Evolutionary conservation across 2,797 vertebrate genomes (phyloP), one percentile per base, ranked within the genome.

Genomic region (Macroramphosus scolopax): DNA sequence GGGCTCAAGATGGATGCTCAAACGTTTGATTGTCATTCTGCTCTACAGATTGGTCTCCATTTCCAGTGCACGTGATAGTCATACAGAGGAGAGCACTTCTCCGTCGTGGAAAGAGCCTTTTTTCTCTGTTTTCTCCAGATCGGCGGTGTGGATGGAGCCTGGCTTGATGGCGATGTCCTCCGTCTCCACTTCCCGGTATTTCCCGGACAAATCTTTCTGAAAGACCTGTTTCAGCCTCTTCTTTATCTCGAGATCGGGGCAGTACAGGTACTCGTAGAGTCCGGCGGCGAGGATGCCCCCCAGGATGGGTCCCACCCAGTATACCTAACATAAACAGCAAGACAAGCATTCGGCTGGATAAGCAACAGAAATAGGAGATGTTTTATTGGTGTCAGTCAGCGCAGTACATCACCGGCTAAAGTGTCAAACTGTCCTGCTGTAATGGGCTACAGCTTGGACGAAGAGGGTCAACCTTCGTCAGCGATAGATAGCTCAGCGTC

Each of bases 191-290:
- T 95, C 95, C 6, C 81, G 84, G 81, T 98, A 97, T 53, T 89
- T 94, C n/a, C 91, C 91, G 0, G 91, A 85, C 0, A 72, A 37
- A 3, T 91, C 89, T 73, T 92, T 97, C 28, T 83, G 81, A 35
- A 95, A 92, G 42, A 92, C 89, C 3, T 92, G 91, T 20, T 91
- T 90, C 37, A 94, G 86, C 11, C 69, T 87, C 28, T 82, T 88
- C 69, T 94, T 95, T 43, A 92, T 56, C 13, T 94, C 91, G 2
- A 84, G 70, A 0, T 96, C 93, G 0, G 95, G 94, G 66, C 93
- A 94, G 81, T 92, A 97, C 61, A 98, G 88, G 1, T 96, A 96
- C 54, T 98, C 93, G 0, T 98, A 98, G 14, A 96, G 86, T 16
- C 88, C 88, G 2, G 89, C 94, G 0, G 94, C 95, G 12, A 96